Conservation (phyloP, 1,140 invertebrate genomes). For the Pentalonia nigronervosa region DNA sequence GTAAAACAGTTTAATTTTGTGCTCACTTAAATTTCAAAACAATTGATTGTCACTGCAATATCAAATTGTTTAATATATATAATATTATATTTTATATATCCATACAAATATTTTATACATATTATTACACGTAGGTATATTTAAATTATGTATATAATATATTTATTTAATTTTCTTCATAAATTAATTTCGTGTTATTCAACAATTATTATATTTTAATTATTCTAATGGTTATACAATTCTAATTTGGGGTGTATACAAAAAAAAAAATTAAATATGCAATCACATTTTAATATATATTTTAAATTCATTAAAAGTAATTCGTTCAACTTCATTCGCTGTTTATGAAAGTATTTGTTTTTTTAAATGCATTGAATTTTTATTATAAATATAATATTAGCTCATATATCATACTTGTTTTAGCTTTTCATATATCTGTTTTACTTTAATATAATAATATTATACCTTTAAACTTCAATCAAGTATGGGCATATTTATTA, state of each 20-base stretch:
- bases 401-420: background rate
- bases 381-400: background rate
- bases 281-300: background rate
- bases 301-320: background rate
- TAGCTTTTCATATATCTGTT: background rate
- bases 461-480: background rate
- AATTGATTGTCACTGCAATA: no score
- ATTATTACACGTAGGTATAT: no score
- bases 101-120: no score
- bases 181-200: background rate
- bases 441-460: background rate
- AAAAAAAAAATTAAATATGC: background rate
- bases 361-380: background rate
- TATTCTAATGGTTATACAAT: background rate
- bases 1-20: no score
- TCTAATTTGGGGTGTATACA: background rate
- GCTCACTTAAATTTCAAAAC: no score
- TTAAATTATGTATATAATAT: background rate
- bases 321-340: no score
- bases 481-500: background rate
- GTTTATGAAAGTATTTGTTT: no score
- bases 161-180: background rate
- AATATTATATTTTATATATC: no score
- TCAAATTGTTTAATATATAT: no score
- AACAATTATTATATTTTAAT: background rate